A percentile compares a stretch with the other conserved stretches of the same genome.
phyloP scores from a whole-genome alignment of 1,140 invertebrate genomes.

The Lepidostoma basale region DNA sequence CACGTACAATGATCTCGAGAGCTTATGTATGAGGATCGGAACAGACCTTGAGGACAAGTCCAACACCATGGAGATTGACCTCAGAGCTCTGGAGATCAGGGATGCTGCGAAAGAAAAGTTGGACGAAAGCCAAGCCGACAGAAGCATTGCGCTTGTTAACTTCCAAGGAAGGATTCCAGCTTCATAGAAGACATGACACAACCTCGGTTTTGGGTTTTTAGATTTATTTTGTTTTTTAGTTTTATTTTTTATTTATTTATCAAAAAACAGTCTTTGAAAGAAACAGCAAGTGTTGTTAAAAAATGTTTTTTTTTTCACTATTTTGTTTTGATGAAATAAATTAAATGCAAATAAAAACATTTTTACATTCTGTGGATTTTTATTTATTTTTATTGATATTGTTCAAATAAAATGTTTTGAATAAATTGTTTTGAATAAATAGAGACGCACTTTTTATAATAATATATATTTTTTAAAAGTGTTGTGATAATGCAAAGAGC shows the following conservation, averaged over 20 bases:
- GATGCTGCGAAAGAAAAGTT: background rate
- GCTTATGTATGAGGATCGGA: background rate
- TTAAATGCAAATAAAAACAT: too few relatives aligned
- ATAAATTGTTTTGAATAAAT: too few relatives aligned
- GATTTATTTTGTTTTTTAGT: background rate
- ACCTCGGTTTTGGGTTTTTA: background rate
- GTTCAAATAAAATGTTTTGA: too few relatives aligned
- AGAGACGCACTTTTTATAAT: too few relatives aligned
- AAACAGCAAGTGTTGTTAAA: too few relatives aligned
- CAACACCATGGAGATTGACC: conserved; percentile 7
- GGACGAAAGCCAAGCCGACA: background rate
- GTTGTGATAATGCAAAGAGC: too few relatives aligned
- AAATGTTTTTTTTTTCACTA: too few relatives aligned
- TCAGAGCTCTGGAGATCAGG: background rate
- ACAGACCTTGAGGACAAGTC: conserved; percentile 8
- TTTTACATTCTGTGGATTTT: too few relatives aligned
- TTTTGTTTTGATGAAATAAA: too few relatives aligned
- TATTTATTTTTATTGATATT: too few relatives aligned
- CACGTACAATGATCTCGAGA: conserved; percentile 3
- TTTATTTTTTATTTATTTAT: background rate
- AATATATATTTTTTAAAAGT: too few relatives aligned
- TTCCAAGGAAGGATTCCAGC: conserved; percentile 4
- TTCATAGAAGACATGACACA: background rate
- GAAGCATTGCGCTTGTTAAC: conserved; percentile 12
- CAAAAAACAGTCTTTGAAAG: too few relatives aligned